Conservation (phyloP, 1,140 invertebrate genomes). For the Lepidotrigona ventralis region DNA sequence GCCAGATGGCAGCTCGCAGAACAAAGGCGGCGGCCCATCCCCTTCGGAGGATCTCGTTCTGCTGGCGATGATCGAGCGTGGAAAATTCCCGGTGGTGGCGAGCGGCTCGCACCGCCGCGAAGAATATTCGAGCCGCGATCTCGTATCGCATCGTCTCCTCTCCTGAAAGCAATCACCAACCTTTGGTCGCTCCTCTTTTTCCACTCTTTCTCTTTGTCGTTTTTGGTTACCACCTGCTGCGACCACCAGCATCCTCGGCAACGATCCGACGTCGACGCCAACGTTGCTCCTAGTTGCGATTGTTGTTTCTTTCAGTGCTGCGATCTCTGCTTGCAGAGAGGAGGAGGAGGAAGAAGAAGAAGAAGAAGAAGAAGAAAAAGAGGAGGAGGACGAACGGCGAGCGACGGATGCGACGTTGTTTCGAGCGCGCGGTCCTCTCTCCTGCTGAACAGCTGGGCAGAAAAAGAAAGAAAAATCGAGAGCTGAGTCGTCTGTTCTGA, state of each 20-base stretch:
- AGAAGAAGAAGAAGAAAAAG: background rate
- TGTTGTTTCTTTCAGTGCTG: background rate
- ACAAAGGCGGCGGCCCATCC: conserved; percentile 83
- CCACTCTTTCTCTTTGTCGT: background rate
- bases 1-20: conserved; percentile 83
- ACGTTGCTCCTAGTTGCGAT: background rate
- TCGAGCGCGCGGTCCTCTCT: conserved; percentile 85
- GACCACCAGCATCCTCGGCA: background rate
- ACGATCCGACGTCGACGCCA: background rate
- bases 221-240: background rate
- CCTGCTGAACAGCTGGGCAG: conserved; percentile 87
- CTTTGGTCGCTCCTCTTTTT: background rate
- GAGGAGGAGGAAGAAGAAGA: too few relatives aligned
- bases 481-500: background rate
- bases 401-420: conserved; percentile 67
- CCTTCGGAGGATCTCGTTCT: conserved; percentile 80
- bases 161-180: conserved; percentile 44
- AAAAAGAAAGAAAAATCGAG: background rate
- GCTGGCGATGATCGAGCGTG: conserved; percentile 76
- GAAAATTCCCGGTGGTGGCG: conserved; percentile 81
- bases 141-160: conserved; percentile 76
- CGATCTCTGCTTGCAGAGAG: background rate
- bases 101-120: conserved; percentile 80
- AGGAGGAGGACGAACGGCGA: background rate
- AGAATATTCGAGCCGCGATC: conserved; percentile 81